Conservation (phyloP, 64 coral and sea anemone species). For the Montipora cactus region DNA sequence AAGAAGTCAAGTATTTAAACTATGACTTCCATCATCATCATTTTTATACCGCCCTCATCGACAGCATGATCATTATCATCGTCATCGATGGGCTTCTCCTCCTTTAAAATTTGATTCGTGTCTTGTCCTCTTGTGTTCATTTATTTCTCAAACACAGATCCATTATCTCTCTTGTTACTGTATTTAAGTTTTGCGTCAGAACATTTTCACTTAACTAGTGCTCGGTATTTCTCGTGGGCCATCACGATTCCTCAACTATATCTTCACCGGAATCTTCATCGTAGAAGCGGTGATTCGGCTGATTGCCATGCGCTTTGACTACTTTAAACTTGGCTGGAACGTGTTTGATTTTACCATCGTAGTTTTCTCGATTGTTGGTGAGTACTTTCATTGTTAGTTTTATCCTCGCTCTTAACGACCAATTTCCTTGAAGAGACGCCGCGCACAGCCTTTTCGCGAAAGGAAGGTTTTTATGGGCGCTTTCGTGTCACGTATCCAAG, state of each 20-base stretch:
- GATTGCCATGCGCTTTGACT: constrained; percentile 79
- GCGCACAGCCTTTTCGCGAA: too few relatives aligned
- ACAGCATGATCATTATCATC: too few relatives aligned
- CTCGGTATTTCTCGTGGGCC: constrained; percentile 34
- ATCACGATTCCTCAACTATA: constrained; percentile 79
- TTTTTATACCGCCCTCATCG: too few relatives aligned
- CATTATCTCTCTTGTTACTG: neutral
- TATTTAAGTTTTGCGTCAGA: neutral
- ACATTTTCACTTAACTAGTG: constrained; percentile 64
- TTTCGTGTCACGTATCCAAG: too few relatives aligned
- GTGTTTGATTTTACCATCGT: constrained; percentile 96
- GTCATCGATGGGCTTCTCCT: too few relatives aligned
- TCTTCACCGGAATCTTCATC: constrained; percentile 95
- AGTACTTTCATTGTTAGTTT: neutral
- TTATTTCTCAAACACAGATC: neutral
- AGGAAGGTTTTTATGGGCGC: too few relatives aligned
- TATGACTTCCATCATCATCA: too few relatives aligned
- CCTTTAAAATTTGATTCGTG: too few relatives aligned
- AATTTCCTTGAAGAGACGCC: too few relatives aligned
- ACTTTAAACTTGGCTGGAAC: constrained; percentile 98
- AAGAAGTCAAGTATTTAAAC: too few relatives aligned
- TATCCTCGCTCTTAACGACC: too few relatives aligned
- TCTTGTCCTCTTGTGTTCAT: neutral
- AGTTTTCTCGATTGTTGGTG: constrained; percentile 94
- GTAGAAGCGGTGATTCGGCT: constrained; percentile 85